Evolutionary conservation across 2,113 vertebrate species (phyloP).

Genomic region (Pelmatolapia mariae): DNA sequence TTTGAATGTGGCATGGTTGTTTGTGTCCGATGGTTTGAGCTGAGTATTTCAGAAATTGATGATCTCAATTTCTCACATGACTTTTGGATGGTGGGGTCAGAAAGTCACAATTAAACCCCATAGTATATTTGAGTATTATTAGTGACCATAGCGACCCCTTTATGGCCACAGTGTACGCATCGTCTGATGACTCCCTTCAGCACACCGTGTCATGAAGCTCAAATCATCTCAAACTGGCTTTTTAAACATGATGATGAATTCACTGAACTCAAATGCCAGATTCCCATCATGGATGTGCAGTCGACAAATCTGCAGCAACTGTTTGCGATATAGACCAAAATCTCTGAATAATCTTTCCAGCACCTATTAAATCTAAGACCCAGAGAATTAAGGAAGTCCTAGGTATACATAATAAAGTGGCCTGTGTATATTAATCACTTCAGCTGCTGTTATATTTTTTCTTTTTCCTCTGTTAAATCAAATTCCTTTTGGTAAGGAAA

Average conservation of each 20-base stretch:
- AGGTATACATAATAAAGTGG: background rate
- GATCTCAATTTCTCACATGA: background rate
- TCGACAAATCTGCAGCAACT: background rate
- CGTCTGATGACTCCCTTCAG: background rate
- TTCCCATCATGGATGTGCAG: background rate
- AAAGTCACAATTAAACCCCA: background rate
- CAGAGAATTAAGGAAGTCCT: background rate
- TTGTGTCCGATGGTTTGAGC: background rate
- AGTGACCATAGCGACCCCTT: fast-evolving
- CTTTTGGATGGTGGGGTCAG: background rate
- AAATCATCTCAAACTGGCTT: background rate
- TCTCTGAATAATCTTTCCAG: background rate
- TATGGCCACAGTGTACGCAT: fast-evolving
- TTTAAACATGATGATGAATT: background rate
- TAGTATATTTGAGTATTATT: background rate
- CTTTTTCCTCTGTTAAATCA: background rate
- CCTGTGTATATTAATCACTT: background rate
- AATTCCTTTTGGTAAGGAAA: background rate
- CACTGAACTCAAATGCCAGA: background rate
- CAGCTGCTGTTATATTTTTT: background rate
- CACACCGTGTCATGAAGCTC: fast-evolving
- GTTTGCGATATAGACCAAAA: fast-evolving
- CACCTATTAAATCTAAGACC: background rate
- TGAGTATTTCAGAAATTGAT: background rate
- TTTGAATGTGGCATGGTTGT: fast-evolving